Base-by-base conservation (phyloP, 2,113 vertebrate genomes). In the Corvus cornix region DNA sequence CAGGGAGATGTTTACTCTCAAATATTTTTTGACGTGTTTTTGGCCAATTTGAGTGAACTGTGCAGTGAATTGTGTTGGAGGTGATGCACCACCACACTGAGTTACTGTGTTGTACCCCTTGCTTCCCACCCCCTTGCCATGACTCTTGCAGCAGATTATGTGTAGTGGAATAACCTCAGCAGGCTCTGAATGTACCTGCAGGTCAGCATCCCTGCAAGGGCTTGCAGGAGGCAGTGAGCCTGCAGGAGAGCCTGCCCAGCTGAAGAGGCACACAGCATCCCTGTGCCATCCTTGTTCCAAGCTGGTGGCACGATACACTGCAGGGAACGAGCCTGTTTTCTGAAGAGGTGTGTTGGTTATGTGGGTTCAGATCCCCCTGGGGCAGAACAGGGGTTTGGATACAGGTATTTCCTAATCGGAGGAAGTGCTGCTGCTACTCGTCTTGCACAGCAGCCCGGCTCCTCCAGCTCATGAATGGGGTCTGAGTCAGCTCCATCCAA, bases 401-500 rank as follows among this genome's bases (percentile, higher is more conserved):
- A 19, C 51, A 77, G 49, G 3, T 59, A 13, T 64, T 90, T 94
- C 88, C 86, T 44, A 74, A 93, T 49, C 35, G 8, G 67, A 80
- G 43, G 0, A 5, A 88, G 88, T 1, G 2, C 43, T 94, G 92
- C 75, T 2, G 7, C 79, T 74, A 20, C 94, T 93, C 1, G 4
- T 39, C 72, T 59, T 56, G n/a, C 4, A 5, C 48, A 59, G 69
- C 63, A 73, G 46, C 44, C 21, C 0, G 1, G 39, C 48, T 89
- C 23, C 73, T 81, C 52, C 56, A 66, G 35, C 67, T 91, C 0
- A 0, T 93, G 75, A 88, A 7, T 46, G 83, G 46, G 73, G 21
- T 17, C 72, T 97, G 96, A 97, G 83, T 96, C 96, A 97, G 83
- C 43, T 55, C 39, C 33, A 31, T 58, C 59, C 67, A 8, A 4